Conservation (phyloP, 2,797 vertebrate genomes). For the Cetoscarus ocellatus region DNA sequence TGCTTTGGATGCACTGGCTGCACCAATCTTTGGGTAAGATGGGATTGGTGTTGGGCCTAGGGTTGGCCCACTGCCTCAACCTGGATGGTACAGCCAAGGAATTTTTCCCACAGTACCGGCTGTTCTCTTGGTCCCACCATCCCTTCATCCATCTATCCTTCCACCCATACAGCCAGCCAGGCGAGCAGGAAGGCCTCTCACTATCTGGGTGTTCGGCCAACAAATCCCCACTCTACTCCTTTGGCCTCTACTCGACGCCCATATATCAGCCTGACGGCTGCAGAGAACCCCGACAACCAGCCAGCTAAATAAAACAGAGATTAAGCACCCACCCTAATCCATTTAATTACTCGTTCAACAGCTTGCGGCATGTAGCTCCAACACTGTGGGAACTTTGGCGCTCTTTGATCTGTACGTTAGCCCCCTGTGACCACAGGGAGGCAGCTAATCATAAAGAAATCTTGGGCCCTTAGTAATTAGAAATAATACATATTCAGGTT, state of each 20-base stretch:
- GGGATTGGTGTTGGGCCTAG: slow-evolving; percentile 51
- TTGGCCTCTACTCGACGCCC: slow-evolving; percentile 61
- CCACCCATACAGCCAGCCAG: slow-evolving; percentile 47
- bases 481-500: slow-evolving; percentile 19
- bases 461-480: slow-evolving; percentile 6
- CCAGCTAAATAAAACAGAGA: slow-evolving; percentile 76
- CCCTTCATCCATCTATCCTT: slow-evolving; percentile 40
- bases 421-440: slow-evolving; percentile 30
- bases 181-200: slow-evolving; percentile 60
- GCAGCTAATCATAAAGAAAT: slow-evolving; percentile 28
- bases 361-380: slow-evolving; percentile 50
- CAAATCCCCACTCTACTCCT: slow-evolving; percentile 64
- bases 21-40: slow-evolving; percentile 53
- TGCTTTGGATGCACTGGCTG: slow-evolving; percentile 45
- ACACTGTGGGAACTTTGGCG: slow-evolving; percentile 57
- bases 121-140: slow-evolving; percentile 55
- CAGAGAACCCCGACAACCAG: slow-evolving; percentile 63
- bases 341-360: slow-evolving; percentile 73
- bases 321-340: slow-evolving; percentile 70
- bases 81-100: slow-evolving; percentile 64
- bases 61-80: slow-evolving; percentile 65
- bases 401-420: slow-evolving; percentile 52
- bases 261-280: slow-evolving; percentile 77
- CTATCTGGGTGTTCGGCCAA: slow-evolving; percentile 73
- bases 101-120: slow-evolving; percentile 73